Base-by-base conservation (phyloP, 1,140 invertebrate species). In the Panagrolaimus sp. region DNA sequence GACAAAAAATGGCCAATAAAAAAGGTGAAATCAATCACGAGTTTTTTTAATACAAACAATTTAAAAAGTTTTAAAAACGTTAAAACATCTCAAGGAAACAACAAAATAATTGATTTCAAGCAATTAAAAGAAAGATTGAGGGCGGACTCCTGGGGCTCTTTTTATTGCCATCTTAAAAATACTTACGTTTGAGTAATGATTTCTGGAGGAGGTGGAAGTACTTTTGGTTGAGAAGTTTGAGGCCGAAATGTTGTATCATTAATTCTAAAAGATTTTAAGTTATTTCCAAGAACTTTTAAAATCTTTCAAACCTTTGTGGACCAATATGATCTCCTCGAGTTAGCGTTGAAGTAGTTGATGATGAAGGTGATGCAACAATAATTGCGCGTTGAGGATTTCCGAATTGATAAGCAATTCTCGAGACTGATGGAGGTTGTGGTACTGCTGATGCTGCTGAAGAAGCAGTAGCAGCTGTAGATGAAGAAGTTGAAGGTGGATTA, bases 401-500 rank as follows among this genome's bases (percentile, higher is more conserved):
- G 20, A 57, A 57, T 3, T 11, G 11, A 57, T 57, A 27, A 11
- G 51, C 51, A 11, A 57, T 20, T 8, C 51, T n/a, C 8, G 51
- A 20, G 4, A 57, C n/a, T 25, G 51, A 14, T 57, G 51, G 51
- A n/a, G 51, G 51, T 57, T 57, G 51, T 3, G 51, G 51, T 25
- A 57, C 9, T 13, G 51, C 51, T 38, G 2, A 7, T 38, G 31
- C 31, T 2, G 31, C 2, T 38, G 31, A 38, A 4, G 31, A 7
- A 38, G 31, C 2, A 4, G 31, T 2, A 38, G 31, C 2, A 38
- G 31, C 31, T 38, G 31, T 38, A 2, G 51, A 16, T 20, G 27
- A 11, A 0, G 51, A 25, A 20, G 20, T 27, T 11, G 51, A 20
- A 11, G 51, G 51, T 4, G 31, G 31, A 4, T 38, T 2, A 7